Evolutionary conservation across 2,797 vertebrate species (phyloP).

Genomic region (Molossus alvarezi): DNA sequence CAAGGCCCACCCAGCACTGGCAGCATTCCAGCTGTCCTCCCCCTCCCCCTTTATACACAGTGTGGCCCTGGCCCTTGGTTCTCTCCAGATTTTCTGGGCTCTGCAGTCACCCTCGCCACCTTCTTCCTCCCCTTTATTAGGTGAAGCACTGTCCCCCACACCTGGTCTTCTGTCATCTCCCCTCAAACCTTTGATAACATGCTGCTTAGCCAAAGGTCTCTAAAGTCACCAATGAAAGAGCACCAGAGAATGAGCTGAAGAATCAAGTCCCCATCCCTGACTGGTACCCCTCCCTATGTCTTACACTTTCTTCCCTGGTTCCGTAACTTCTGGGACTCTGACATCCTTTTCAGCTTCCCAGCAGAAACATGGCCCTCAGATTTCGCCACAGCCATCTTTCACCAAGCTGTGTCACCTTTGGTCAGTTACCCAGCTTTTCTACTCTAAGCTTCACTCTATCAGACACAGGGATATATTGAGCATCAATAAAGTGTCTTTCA

Average conservation of each 20-base stretch:
- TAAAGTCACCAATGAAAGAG: not conserved
- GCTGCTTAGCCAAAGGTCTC: not conserved
- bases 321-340: no score
- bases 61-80: not conserved
- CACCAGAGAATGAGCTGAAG: no score
- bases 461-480: not conserved
- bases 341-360: no score
- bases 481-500: not conserved
- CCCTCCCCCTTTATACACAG: no score
- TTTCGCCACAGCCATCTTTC: no score
- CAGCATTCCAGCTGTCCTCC: not conserved
- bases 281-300: no score
- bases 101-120: not conserved
- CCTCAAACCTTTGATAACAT: not conserved
- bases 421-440: no score
- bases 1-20: not conserved
- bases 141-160: not conserved
- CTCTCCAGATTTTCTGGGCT: not conserved
- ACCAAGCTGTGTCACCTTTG: no score
- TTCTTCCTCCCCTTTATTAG: not conserved
- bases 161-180: not conserved
- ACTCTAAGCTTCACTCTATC: not conserved
- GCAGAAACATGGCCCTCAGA: no score
- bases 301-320: no score
- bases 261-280: no score